Conservation (phyloP, 2,888 invertebrate species). For the Lumbricus terrestris region DNA sequence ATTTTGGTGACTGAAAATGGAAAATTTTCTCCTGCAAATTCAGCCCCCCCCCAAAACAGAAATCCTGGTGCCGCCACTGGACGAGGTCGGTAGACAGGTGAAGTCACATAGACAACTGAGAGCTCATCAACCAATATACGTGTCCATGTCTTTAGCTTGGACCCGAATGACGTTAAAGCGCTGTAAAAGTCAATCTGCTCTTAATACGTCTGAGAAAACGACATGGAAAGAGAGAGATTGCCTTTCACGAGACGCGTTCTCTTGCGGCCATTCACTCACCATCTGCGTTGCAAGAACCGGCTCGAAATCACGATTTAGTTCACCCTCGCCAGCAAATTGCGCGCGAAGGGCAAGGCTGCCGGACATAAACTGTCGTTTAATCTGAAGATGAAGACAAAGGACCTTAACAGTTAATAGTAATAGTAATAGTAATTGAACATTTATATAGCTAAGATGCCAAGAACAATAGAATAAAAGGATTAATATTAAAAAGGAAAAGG, state of each 20-base stretch:
- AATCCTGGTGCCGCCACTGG: too few species aligned
- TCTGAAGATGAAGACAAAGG: constrained; percentile 26
- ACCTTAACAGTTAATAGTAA: too few species aligned
- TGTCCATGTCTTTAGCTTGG: not conserved
- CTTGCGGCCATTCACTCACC: constrained; percentile 32
- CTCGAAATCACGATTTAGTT: constrained; percentile 38
- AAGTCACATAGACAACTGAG: too few species aligned
- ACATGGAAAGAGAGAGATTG: not conserved
- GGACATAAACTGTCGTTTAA: constrained; percentile 34
- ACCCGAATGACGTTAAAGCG: not conserved
- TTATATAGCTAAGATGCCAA: not conserved
- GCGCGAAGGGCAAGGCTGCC: constrained; percentile 33
- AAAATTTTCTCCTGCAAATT: too few species aligned
- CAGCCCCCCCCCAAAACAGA: too few species aligned
- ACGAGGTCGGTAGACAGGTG: too few species aligned
- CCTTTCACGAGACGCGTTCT: too few species aligned
- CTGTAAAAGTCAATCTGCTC: not conserved
- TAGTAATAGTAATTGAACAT: too few species aligned
- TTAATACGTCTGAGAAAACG: not conserved
- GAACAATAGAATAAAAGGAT: not conserved
- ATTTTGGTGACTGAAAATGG: too few species aligned
- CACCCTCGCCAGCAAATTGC: constrained; percentile 35
- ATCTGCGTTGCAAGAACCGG: constrained; percentile 35
- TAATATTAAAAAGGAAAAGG: too few species aligned
- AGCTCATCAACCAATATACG: too few species aligned